These are phyloP conservation scores for Resseliella maxima DNA, from an alignment of 2,888 invertebrate genomes.

Conservation along the genomic window DNA sequence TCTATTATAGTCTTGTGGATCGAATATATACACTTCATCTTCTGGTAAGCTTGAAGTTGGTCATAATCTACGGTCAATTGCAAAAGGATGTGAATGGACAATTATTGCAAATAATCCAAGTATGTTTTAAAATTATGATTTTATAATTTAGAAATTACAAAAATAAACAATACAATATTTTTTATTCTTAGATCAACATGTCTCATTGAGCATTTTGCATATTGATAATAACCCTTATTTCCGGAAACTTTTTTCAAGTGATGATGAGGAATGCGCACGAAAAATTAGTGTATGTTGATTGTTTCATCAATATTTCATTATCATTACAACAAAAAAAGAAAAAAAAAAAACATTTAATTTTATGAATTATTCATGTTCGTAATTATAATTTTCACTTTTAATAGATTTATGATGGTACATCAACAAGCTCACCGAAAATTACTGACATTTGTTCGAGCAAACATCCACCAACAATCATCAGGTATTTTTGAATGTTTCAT, in stretches of 20 bases:
- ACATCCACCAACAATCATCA: conserved; percentile 74
- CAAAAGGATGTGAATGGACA: conserved; percentile 78
- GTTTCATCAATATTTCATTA: too few species aligned
- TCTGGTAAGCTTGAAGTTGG: conserved; percentile 70
- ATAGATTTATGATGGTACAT: conserved; percentile 79
- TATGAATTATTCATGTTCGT: too few species aligned
- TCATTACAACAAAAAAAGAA: too few species aligned
- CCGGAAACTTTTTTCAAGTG: neutral
- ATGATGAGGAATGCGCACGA: neutral
- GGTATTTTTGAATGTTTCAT: too few species aligned
- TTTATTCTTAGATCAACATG: conserved; percentile 37
- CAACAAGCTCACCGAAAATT: conserved; percentile 73
- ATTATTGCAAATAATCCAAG: conserved; percentile 70
- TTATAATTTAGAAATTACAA: too few species aligned
- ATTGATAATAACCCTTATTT: neutral
- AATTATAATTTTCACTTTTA: too few species aligned
- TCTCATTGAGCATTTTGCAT: neutral
- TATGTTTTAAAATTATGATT: too few species aligned
- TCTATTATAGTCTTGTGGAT: conserved; percentile 78
- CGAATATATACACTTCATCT: conserved; percentile 70
- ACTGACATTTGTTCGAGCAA: conserved; percentile 72
- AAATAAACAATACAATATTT: too few species aligned
- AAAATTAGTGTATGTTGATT: neutral
- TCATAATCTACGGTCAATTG: conserved; percentile 64
- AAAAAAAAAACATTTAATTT: too few species aligned